Evolutionary conservation across 2,113 vertebrate genomes (phyloP), one percentile per base, ranked within the genome.

Genomic region (Sciurus niger): DNA sequence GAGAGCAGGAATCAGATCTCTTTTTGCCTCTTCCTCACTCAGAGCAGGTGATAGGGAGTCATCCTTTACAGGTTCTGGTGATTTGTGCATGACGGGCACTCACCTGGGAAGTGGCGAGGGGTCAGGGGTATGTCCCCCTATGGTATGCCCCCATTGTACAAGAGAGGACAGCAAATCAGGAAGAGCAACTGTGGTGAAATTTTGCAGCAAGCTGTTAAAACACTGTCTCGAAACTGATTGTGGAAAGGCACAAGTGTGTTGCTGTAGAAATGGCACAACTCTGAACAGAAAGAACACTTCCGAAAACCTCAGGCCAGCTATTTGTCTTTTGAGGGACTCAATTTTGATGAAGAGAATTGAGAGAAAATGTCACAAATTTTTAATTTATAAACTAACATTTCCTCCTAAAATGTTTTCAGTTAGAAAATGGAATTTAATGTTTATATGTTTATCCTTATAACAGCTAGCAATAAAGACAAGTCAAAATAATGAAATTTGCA

Each of bases 21-120:
- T 46, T 40, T 34, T 32, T 16, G 5, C 7, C 1, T 12, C 14
- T 16, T 53, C 51, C 17, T 55, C 2, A 1, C 51, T 67, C 30
- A 7, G 6, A 68, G 51, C 0, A 30, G 60, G 3, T 3, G 9
- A 17, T 0, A 0, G 4, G 32, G 24, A 11, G 13, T 46, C 12
- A 3, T 43, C 5, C 37, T 30, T 30, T 1, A 6, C 3, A 34
- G 51, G 37, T 80, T 65, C 73, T 55, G 34, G 13, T 74, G 18
- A 8, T 34, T 4, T 32, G 20, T 32, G 10, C 14, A 9, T 3
- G 0, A 6, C 0, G 6, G 43, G 4, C 4, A 12, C 37, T 68
- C 40, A 6, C 51, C 0, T 0, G 17, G 25, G 37, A 67, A 51
- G 67, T 24, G n/a, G 37, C 0, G 2, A 25, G 43, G 20, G 0